Evolutionary conservation across 2,888 invertebrate species (phyloP), one percentile per base, ranked within the genome.

Genomic region (Lasioglossum lativentre): DNA sequence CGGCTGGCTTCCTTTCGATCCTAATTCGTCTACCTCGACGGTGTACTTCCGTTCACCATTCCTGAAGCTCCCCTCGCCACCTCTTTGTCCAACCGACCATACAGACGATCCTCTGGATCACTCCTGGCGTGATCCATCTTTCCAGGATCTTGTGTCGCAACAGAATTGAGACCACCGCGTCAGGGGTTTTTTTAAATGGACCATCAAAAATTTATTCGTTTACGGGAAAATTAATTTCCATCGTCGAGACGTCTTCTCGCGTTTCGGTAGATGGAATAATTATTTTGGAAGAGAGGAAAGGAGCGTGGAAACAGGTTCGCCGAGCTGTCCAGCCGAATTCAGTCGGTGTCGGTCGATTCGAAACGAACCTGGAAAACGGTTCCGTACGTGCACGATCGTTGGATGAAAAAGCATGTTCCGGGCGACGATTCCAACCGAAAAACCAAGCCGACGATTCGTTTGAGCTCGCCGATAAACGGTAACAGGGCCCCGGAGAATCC

Each of bases 1-100:
- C 86, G 83, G 88, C 89, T 90, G 83, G 88, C 89, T 90, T 90
- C 90, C 91, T 88, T 81, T 81, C 86, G 86, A 86, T 91, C 90
- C 89, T 90, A 91, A 90, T 90, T 90, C 90, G 86, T 90, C 89
- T 87, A 87, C 89, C 87, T 85, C 72, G 71, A 82, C 89, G 77
- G 87, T 63, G 66, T 86, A 91, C 91, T 91, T 91, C 91, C 91
- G 91, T 88, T 91, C 91, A 72, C 78, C 86, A 76, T 83, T 87
- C 72, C 85, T 78, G 45, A 38, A 81, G 27, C 85, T 73, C 75
- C 79, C 59, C 76, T 23, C 74, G 52, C 71, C 52, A 19, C 71
- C 56, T 19, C 75, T 83, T 80, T n/a, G 38, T 71, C 71, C 16
- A 34, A 34, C 40, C 2, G 3, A 47, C 2, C 30, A 70, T n/a